These are phyloP conservation scores for Spodoptera litura DNA, from an alignment of 1,140 invertebrate species.

Conservation along the genomic window DNA sequence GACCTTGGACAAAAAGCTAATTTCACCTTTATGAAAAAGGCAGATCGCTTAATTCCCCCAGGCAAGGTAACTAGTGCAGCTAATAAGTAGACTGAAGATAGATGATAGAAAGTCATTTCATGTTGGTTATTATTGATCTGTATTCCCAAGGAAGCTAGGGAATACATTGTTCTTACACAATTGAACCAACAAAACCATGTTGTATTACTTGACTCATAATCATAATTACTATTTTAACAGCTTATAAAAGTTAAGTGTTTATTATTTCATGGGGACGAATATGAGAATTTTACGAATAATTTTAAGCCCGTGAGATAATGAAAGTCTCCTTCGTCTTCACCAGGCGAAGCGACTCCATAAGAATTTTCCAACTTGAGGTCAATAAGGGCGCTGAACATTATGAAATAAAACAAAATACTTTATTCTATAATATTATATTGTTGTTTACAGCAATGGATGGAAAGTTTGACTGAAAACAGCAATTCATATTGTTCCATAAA, in stretches of 20 bases:
- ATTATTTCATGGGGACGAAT: no score
- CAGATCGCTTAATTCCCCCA: conserved; percentile 68
- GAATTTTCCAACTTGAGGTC: neutral
- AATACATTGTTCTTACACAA: neutral
- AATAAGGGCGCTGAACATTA: neutral
- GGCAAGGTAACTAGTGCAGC: conserved; percentile 66
- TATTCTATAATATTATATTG: conserved; percentile 41
- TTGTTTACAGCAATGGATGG: conserved; percentile 71
- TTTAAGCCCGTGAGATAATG: no score
- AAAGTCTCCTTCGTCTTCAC: no score
- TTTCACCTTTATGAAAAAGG: conserved; percentile 76
- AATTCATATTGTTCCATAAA: conserved; percentile 59
- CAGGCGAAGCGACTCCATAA: no score
- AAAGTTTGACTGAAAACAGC: conserved; percentile 66
- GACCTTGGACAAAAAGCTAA: conserved; percentile 74
- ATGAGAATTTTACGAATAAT: no score
- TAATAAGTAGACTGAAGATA: neutral
- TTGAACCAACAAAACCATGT: no score
- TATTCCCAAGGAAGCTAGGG: no score
- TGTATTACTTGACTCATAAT: no score
- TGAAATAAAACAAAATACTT: conserved; percentile 7
- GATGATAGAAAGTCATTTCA: no score
- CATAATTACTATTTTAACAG: no score
- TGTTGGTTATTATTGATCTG: no score
- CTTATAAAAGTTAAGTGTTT: no score